Evolutionary conservation across 2,888 invertebrate genomes (phyloP).

Genomic region (Cosmorhoe ocellata): DNA sequence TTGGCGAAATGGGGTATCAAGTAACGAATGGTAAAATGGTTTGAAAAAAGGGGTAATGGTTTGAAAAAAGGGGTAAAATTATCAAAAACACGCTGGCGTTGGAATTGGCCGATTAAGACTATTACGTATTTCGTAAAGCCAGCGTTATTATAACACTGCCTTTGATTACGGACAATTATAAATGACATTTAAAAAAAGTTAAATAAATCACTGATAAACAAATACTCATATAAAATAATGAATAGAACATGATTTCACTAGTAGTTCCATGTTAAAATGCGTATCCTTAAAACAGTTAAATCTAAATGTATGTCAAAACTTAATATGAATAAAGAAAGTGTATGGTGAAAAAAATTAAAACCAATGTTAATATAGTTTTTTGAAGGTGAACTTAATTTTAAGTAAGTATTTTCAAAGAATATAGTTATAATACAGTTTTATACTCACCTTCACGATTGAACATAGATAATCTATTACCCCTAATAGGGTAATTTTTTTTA

Average conservation of each 20-base stretch:
- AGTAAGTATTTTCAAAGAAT: too few relatives aligned
- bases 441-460: neutral
- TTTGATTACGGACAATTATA: neutral
- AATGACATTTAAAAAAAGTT: neutral
- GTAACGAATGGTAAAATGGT: neutral
- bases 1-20: neutral
- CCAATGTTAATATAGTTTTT: conserved; percentile 3
- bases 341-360: neutral
- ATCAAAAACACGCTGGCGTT: neutral
- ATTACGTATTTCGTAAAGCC: neutral
- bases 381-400: conserved; percentile 1
- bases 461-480: neutral
- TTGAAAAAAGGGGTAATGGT: too few relatives aligned
- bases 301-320: neutral
- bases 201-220: neutral
- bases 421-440: neutral
- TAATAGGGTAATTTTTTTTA: neutral
- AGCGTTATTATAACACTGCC: conserved; percentile 11
- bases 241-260: neutral
- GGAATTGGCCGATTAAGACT: neutral
- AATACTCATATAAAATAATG: neutral
- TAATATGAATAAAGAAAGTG: neutral
- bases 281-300: neutral
- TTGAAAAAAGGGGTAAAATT: neutral
- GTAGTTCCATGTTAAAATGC: neutral